Percentiles rank a stretch among this genome's conserved stretches.
These are phyloP conservation scores for Amphiura filiformis DNA, from an alignment of 35 echinoderm and acorn worm species.

Conservation along the genomic window DNA sequence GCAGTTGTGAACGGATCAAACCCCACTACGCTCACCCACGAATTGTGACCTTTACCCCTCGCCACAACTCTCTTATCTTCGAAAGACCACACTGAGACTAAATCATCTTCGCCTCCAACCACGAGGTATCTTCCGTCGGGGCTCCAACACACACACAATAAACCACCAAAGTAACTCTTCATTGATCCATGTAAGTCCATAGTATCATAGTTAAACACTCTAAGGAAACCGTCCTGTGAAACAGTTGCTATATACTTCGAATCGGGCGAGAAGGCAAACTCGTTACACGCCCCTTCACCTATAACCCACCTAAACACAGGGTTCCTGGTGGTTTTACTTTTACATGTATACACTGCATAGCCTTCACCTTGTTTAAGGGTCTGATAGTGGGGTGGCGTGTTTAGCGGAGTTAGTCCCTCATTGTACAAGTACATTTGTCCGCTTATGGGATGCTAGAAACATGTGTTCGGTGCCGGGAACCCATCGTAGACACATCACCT, in stretches of 20 bases:
- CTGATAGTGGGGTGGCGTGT: constrained; percentile 89
- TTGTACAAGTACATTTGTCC: constrained; percentile 98
- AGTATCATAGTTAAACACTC: constrained; percentile 95
- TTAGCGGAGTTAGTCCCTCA: constrained; percentile 66
- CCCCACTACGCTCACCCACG: constrained; percentile 83
- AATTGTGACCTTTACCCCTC: constrained; percentile 77
- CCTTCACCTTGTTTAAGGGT: constrained; percentile 87
- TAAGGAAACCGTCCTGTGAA: constrained; percentile 92
- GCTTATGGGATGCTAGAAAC: constrained; percentile 88
- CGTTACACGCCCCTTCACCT: constrained; percentile 89
- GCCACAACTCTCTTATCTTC: constrained; percentile 72
- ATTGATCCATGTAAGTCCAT: constrained; percentile 90
- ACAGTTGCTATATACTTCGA: constrained; percentile 83
- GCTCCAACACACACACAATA: constrained; percentile 98
- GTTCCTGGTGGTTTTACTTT: constrained; percentile 90
- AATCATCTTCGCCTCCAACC: constrained; percentile 89
- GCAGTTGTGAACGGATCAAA: constrained; percentile 93
- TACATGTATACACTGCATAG: constrained; percentile 93
- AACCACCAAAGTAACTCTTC: constrained; percentile 99
- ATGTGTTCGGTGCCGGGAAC: constrained; percentile 98
- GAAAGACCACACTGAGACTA: constrained; percentile 95
- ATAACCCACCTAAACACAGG: constrained; percentile 91
- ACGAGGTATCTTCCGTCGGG: constrained; percentile 96
- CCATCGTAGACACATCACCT: constrained; percentile 88
- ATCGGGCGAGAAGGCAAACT: constrained; percentile 96